Base-by-base conservation (phyloP, 1,140 invertebrate species). In the Drosophila persimilis region DNA sequence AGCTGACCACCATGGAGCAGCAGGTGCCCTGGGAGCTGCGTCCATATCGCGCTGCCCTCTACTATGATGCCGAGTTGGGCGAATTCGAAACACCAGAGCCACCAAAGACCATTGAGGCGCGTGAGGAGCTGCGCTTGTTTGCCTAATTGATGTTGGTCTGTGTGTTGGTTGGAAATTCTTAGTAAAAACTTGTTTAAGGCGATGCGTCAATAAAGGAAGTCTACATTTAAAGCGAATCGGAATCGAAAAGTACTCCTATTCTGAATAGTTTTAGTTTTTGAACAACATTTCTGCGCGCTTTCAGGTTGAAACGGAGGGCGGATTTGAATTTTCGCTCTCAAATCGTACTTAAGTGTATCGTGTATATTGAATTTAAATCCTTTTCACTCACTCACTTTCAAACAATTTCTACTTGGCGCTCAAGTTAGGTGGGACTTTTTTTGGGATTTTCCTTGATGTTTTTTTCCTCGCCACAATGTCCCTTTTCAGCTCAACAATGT, bases 1-100 rank as follows among this genome's bases (percentile, higher is more conserved):
- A 91, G 46, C 92, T 97, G 43, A 96, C 94, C 0, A 70, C 92
- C 1, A 94, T 98, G 92, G 97, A 98, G 91, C 93, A 95, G 50
- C 94, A 95, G 91, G 94, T 95, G 9, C 94, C 94, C 5, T 97
- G 95, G 95, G 95, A 97, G 89, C 78, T 98, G 47, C 94, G 92
- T 64, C 94, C 94, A 6, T 95, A 92, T 81, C 93, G 93, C 43
- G 93, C 93, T 35, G 93, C 94, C 59, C 90, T 92, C 43, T 96
- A 96, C 92, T 96, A 97, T 90, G 94, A 95, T 70, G 94, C 95
- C 51, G 93, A 94, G 83, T 54, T 96, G n/a, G 95, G 95, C 58
- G 96, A 98, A 73, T 96, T 95, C 91, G 92, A 94, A 26, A 92
- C 92, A 48, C 94, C 96, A 7, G 85, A 91, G 9, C 94, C 94